These are phyloP conservation scores for Rana temporaria DNA, from an alignment of 2,113 vertebrate species.

Conservation along the genomic window DNA sequence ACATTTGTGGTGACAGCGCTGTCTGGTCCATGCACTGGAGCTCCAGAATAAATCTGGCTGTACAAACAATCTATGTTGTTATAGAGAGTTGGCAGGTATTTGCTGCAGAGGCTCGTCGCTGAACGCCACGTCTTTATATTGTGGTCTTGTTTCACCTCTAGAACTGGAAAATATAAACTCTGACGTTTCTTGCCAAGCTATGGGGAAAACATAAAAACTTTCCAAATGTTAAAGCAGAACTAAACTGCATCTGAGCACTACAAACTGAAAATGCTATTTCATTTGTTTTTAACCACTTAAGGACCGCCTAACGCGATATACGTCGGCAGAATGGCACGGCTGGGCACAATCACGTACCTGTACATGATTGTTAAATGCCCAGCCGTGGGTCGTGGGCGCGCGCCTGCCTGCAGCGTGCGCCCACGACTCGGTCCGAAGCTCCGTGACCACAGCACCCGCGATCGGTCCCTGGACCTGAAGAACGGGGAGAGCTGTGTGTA, in stretches of 20 bases:
- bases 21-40: background rate
- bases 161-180: background rate
- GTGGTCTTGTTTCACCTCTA: background rate
- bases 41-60: background rate
- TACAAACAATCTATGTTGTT: slow-evolving; percentile 3
- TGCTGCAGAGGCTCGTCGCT: background rate
- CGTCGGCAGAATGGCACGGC: no score
- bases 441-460: no score
- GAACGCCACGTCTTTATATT: background rate
- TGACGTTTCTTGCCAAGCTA: background rate
- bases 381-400: no score
- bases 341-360: no score
- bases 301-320: no score
- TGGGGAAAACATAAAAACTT: background rate
- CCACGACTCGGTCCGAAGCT: no score
- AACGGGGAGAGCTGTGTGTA: no score
- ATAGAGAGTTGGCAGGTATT: slow-evolving; percentile 22
- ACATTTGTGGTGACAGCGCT: background rate
- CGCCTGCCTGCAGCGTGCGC: no score
- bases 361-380: no score
- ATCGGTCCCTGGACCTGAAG: no score
- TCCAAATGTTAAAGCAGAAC: background rate
- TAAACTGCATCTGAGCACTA: background rate
- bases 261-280: no score
- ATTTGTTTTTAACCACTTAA: no score